These are phyloP conservation scores for Peromyscus aztecus DNA, from an alignment of 2,797 vertebrate genomes.

Conservation along the genomic window DNA sequence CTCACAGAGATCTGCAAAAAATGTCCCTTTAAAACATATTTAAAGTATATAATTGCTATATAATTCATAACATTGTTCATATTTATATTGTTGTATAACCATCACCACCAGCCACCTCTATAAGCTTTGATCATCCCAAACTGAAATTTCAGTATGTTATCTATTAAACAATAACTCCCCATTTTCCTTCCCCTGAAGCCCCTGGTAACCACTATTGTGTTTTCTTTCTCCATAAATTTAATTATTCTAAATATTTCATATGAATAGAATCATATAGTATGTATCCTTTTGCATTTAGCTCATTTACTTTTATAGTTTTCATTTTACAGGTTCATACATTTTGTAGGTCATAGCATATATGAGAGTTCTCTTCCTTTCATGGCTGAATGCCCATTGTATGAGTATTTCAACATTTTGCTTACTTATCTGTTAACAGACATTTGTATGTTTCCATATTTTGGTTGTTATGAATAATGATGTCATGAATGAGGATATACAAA, in stretches of 20 bases:
- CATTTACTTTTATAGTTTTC: slow-evolving; percentile 5
- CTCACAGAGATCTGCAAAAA: background rate
- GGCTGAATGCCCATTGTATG: background rate
- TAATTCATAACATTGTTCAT: slow-evolving; percentile 16
- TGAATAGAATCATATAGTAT: background rate
- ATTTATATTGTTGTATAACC: background rate
- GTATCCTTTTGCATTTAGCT: slow-evolving; percentile 28
- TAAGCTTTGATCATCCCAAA: background rate
- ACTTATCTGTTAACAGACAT: background rate
- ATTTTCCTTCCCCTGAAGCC: background rate
- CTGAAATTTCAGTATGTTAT: background rate
- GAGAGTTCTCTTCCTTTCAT: slow-evolving; percentile 20
- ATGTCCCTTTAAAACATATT: background rate
- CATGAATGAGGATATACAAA: background rate
- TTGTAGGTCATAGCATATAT: background rate
- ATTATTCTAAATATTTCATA: background rate
- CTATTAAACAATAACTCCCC: background rate
- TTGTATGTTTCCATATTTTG: background rate
- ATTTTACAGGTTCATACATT: slow-evolving; percentile 2
- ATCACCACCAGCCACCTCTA: background rate
- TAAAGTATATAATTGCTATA: background rate
- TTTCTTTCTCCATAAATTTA: slow-evolving; percentile 6
- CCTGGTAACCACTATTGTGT: background rate
- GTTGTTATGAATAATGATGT: background rate
- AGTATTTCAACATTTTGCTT: background rate